These are phyloP conservation scores for Phyllotis vaccarum DNA, from an alignment of 2,797 vertebrate genomes.

Conservation along the genomic window DNA sequence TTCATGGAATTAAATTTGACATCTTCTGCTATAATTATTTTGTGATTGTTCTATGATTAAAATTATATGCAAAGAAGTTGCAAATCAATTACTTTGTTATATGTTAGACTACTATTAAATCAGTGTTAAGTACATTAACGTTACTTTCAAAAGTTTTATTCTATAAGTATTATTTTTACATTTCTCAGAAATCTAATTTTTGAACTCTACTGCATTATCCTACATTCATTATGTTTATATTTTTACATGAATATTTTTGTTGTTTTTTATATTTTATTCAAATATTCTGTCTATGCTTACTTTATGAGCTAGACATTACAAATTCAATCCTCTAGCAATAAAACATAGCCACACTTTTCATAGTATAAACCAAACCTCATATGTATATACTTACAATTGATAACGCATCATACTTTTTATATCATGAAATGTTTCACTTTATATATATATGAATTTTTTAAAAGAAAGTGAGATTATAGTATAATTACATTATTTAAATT, in stretches of 20 bases:
- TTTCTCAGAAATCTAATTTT: background rate
- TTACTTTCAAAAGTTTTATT: background rate
- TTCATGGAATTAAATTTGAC: background rate
- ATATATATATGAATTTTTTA: background rate
- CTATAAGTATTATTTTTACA: background rate
- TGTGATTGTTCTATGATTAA: background rate
- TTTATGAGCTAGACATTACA: background rate
- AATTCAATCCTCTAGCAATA: background rate
- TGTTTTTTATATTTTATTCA: background rate
- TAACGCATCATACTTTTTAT: background rate
- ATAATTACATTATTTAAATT: background rate
- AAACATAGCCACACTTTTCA: background rate
- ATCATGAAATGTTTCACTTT: background rate
- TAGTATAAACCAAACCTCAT: background rate
- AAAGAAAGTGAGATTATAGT: background rate
- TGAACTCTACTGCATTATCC: background rate
- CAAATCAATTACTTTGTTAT: background rate
- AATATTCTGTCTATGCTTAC: background rate
- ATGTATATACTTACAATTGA: background rate
- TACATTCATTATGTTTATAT: background rate
- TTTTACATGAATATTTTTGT: background rate
- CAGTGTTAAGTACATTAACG: background rate
- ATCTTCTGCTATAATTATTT: background rate
- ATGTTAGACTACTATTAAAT: background rate
- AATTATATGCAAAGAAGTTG: background rate